These are phyloP conservation scores for Hypanus sabinus DNA, from an alignment of 2,113 vertebrate genomes.

Conservation along the genomic window DNA sequence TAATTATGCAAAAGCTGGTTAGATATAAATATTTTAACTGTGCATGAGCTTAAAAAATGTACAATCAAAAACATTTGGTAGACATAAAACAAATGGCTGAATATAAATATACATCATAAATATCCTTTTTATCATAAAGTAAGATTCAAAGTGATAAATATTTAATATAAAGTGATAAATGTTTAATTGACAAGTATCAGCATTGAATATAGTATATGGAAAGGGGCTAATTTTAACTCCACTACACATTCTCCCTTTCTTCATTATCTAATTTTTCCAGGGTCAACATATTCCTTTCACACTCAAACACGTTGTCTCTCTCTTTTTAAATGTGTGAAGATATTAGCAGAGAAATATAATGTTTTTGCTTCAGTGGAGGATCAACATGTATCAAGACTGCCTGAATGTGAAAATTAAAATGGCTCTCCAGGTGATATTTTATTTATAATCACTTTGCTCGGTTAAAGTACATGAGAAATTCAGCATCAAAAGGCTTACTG, in stretches of 20 bases:
- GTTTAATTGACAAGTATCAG: background rate
- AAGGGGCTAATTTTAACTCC: too few relatives aligned
- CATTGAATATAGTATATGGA: too few relatives aligned
- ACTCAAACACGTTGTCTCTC: too few relatives aligned
- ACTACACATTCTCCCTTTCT: background rate
- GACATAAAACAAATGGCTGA: background rate
- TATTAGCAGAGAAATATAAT: too few relatives aligned
- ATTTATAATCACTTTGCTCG: constrained; percentile 22
- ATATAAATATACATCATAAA: background rate
- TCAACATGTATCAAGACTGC: background rate
- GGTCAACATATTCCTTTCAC: too few relatives aligned
- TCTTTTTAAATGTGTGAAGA: too few relatives aligned
- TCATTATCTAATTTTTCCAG: background rate
- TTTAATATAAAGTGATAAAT: background rate
- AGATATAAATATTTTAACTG: background rate
- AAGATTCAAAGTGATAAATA: background rate
- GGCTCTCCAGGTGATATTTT: background rate
- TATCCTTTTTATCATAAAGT: background rate
- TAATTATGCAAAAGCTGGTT: background rate
- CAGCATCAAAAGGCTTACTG: background rate
- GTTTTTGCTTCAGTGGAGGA: background rate
- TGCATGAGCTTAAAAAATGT: background rate
- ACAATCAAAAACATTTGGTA: background rate
- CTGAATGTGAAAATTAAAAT: constrained; percentile 2
- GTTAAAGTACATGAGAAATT: background rate